Base-by-base conservation (phyloP, 2,113 vertebrate genomes). In the Rhodinocichla rosea region DNA sequence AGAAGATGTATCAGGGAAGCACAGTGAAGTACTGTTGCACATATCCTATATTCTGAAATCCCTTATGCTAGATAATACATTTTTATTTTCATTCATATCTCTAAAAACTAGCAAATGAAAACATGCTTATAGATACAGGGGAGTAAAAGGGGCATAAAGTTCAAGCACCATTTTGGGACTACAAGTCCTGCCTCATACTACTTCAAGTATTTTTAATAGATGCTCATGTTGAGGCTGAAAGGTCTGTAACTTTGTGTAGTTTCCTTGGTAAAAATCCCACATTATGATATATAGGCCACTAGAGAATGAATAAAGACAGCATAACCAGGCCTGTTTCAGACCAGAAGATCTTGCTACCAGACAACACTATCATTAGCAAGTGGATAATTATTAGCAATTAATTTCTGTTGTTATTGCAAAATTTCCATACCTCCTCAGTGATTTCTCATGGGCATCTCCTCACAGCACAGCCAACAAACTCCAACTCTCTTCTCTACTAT, bases 401-500 rank as follows among this genome's bases (percentile, higher is more conserved):
- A 42, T 75, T 53, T 53, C 27, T 53, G 10, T 3, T 53, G 27
- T 30, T 53, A 18, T 7, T 30, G 6, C 6, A 53, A 53, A 53
- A 30, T 4, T 28, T 30, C 52, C 10, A 30, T 18, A 53, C 28
- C 27, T 7, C 18, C 52, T 30, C 52, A 28, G 10, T 30, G 28
- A 53, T 11, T 53, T 18, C 52, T 11, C 27, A 30, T 30, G 28
- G 6, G 28, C 16, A 53, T 6, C 52, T 18, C 27, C 27, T 52
- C 50, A 52, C 15, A 50, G 14, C 26, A 50, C 26, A 50, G 2
- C 26, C 49, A 52, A 18, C 27, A 52, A 52, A 52, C 27, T 17
- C 50, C 50, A 30, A 1, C 50, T 18, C 10, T 6, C 16, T 52
- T 52, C 16, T 11, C 27, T 1, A 4, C 15, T 2, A 7, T 3